Conservation (phyloP, 2,888 invertebrate genomes). For the Drosophila multiciliata region DNA sequence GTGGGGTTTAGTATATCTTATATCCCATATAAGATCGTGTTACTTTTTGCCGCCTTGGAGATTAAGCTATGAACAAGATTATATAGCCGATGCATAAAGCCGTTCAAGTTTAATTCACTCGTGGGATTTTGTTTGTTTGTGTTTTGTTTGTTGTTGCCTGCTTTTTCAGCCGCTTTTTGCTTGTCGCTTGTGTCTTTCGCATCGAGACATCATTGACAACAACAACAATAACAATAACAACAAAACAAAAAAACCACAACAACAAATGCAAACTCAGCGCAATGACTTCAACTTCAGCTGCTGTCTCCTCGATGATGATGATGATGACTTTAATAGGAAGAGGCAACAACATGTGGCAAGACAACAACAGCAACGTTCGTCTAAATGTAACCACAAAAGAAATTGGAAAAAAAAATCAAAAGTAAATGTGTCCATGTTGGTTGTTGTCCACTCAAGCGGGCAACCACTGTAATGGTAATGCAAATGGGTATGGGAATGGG, state of each 20-base stretch:
- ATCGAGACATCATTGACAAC: slow-evolving; percentile 49
- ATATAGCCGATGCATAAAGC: slow-evolving; percentile 39
- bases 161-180: slow-evolving; percentile 11
- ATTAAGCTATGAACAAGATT: slow-evolving; percentile 29
- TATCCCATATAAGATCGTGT: slow-evolving; percentile 20
- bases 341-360: slow-evolving; percentile 11
- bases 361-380: background rate
- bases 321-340: slow-evolving; percentile 58
- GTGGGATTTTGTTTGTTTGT: slow-evolving; percentile 61
- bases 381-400: slow-evolving; percentile 17
- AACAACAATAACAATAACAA: slow-evolving; percentile 47
- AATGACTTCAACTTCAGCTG: slow-evolving; percentile 62
- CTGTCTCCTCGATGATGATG: slow-evolving; percentile 7
- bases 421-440: slow-evolving; percentile 51
- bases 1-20: background rate
- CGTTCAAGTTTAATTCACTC: slow-evolving; percentile 74
- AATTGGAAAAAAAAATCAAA: slow-evolving; percentile 15
- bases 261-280: slow-evolving; percentile 69
- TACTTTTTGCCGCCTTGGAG: slow-evolving; percentile 19
- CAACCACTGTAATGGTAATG: slow-evolving; percentile 24
- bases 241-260: slow-evolving; percentile 45
- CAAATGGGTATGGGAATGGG: slow-evolving; percentile 19
- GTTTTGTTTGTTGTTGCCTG: slow-evolving; percentile 10
- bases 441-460: slow-evolving; percentile 76
- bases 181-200: slow-evolving; percentile 32